phyloP scores from a whole-genome alignment of 92 coral and sea anemone genomes.

The Diadumene lineata region DNA sequence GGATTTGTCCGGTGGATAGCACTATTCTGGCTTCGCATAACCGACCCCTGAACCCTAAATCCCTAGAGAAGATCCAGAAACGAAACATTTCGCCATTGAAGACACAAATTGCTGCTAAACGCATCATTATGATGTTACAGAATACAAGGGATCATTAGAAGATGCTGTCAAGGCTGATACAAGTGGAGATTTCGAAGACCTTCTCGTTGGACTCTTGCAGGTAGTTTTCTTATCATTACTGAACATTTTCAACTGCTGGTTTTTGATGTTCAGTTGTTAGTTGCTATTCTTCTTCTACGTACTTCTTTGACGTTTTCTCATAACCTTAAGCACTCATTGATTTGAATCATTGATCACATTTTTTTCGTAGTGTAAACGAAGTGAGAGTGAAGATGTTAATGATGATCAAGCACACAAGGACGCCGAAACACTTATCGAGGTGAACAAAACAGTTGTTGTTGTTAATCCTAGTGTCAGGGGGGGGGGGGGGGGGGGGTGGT shows the following conservation, averaged over 20 bases:
- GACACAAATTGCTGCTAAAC: background rate
- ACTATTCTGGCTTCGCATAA: background rate
- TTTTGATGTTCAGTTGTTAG: too few relatives aligned
- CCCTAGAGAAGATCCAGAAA: background rate
- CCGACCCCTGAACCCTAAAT: background rate
- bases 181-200: constrained; percentile 83
- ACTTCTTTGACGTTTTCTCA: too few relatives aligned
- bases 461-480: too few relatives aligned
- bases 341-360: background rate
- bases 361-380: constrained; percentile 68
- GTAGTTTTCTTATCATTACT: too few relatives aligned
- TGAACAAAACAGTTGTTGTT: too few relatives aligned
- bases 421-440: constrained; percentile 86
- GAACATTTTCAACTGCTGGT: too few relatives aligned
- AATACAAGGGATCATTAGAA: constrained; percentile 65
- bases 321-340: too few relatives aligned
- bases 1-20: too few relatives aligned
- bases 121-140: constrained; percentile 15
- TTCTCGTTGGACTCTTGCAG: constrained; percentile 75
- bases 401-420: constrained; percentile 84
- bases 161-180: constrained; percentile 81
- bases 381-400: constrained; percentile 58
- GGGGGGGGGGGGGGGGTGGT: too few relatives aligned
- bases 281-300: too few relatives aligned
- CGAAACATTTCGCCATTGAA: too few relatives aligned